These are phyloP conservation scores for Isotomurus palustris DNA, from an alignment of 2,888 invertebrate genomes.

Conservation along the genomic window DNA sequence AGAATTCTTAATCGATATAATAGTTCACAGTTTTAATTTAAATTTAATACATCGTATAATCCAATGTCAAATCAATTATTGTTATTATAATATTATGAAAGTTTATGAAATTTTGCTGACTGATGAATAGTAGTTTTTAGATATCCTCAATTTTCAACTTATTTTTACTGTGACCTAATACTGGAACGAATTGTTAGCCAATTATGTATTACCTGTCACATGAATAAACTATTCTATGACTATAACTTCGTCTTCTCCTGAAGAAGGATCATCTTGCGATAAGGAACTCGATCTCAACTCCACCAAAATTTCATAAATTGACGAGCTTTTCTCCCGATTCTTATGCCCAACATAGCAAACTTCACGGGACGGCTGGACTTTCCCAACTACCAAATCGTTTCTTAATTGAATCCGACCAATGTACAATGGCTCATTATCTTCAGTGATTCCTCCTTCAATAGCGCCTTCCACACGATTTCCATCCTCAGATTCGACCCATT, in stretches of 20 bases:
- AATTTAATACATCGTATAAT: no score
- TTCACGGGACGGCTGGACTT: slow-evolving; percentile 3
- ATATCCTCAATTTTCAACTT: no score
- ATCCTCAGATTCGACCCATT: slow-evolving; percentile 3
- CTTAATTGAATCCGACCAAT: slow-evolving; percentile 5
- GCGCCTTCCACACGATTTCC: background rate
- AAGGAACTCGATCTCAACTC: background rate
- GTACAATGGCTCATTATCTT: slow-evolving; percentile 3
- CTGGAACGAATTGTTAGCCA: no score
- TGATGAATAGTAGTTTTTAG: no score
- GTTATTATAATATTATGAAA: no score
- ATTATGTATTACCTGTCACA: no score
- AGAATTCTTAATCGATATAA: no score
- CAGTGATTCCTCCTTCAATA: slow-evolving; percentile 2
- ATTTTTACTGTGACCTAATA: no score
- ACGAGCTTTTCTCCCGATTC: background rate
- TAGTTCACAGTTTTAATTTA: no score
- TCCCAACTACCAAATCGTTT: slow-evolving; percentile 4
- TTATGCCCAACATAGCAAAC: slow-evolving; percentile 8
- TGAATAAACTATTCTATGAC: no score
- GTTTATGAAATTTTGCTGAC: no score
- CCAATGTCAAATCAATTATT: no score
- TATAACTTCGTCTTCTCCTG: background rate
- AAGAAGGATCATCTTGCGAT: background rate
- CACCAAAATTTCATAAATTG: slow-evolving; percentile 6